A percentile compares a stretch with the other conserved stretches of the same genome.
Conservation (phyloP, 2,113 vertebrate species). For the Anarhynchus alexandrinus region DNA sequence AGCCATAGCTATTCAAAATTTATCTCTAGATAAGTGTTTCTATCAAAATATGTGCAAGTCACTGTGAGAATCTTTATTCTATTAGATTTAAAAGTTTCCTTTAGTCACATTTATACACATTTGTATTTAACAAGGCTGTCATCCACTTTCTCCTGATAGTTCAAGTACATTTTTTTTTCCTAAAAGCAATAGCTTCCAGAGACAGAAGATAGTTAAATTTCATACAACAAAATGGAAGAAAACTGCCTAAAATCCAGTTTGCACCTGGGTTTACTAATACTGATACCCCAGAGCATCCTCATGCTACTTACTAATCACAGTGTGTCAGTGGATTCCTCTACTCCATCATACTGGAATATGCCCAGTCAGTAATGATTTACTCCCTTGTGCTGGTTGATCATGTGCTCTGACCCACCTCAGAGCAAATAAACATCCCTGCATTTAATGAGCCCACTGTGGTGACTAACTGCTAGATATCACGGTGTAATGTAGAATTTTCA, state of each 20-base stretch:
- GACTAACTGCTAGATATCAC: neutral
- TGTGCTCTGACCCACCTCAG: neutral
- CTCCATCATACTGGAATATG: neutral
- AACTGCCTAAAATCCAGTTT: neutral
- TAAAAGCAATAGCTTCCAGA: neutral
- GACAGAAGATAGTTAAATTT: neutral
- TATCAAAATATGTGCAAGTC: neutral
- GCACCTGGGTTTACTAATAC: neutral
- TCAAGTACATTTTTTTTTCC: neutral
- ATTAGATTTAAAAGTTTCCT: neutral
- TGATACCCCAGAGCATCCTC: neutral
- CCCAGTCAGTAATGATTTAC: neutral
- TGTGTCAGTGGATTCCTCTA: neutral
- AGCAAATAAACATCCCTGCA: neutral
- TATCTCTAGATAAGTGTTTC: neutral
- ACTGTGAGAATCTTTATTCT: neutral
- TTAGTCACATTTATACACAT: neutral
- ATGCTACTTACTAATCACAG: neutral
- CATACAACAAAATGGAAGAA: neutral
- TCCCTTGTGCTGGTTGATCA: neutral
- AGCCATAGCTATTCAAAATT: constrained; percentile 21
- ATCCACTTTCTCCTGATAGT: neutral
- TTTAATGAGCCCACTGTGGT: neutral
- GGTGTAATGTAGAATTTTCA: neutral
- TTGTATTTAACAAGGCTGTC: neutral